phyloP scores from a whole-genome alignment of 2,797 vertebrate genomes.

The Acridotheres tristis region DNA sequence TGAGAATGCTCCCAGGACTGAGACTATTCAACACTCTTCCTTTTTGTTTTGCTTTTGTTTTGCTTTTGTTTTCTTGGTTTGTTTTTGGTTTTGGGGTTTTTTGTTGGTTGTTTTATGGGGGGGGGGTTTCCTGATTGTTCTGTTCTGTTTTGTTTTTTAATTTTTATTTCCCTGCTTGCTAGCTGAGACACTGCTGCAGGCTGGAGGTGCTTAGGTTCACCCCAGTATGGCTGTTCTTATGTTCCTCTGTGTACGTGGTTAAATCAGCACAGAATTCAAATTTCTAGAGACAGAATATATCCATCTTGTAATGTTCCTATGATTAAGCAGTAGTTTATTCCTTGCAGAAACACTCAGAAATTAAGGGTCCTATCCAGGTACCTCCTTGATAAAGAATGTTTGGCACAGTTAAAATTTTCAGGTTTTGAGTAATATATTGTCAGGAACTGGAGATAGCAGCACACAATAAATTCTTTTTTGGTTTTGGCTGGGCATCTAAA shows the following conservation, averaged over 20 bases:
- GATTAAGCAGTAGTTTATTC: slow-evolving; percentile 10
- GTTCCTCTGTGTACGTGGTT: neutral
- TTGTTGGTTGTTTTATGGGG: neutral
- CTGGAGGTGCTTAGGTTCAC: neutral
- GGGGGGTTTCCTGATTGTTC: no score
- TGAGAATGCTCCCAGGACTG: neutral
- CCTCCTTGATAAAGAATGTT: slow-evolving; percentile 73
- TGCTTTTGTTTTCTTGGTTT: no score
- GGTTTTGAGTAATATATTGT: slow-evolving; percentile 55
- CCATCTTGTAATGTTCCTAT: neutral
- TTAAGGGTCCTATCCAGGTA: slow-evolving; percentile 50
- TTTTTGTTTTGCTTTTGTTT: neutral
- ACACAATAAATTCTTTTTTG: slow-evolving; percentile 10
- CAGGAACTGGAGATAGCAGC: slow-evolving; percentile 60
- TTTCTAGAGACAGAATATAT: neutral
- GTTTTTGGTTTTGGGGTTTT: no score
- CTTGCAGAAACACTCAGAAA: slow-evolving; percentile 50
- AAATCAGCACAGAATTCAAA: neutral
- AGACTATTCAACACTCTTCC: neutral
- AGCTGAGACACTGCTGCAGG: neutral
- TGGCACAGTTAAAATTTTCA: slow-evolving; percentile 64
- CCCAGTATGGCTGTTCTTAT: neutral
- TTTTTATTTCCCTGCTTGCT: neutral
- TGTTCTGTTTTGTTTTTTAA: no score
- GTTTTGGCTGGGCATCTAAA: slow-evolving; percentile 55